Evolutionary conservation across 2,888 invertebrate species (phyloP), one percentile per base, ranked within the genome.

Genomic region (Acronicta psi): DNA sequence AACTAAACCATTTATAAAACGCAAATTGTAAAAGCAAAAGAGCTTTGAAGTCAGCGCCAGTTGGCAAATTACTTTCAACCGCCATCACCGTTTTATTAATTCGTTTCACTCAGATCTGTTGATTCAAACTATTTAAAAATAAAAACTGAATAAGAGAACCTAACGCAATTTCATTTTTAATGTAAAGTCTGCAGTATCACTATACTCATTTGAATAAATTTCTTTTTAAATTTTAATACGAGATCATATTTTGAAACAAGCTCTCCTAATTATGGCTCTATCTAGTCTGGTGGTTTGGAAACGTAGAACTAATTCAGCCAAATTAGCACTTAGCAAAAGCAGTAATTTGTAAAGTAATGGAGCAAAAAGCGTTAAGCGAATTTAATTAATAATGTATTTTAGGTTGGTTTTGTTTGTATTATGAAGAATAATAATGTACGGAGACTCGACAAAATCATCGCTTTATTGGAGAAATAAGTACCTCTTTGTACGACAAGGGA

Each of bases 21-120:
- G 69, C 50, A 82, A 82, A 83, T 82, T 82, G 77, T 78, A 79
- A 80, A 81, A 80, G 77, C 69, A 67, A 67, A 59, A 56, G 47
- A 59, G 66, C 80, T 82, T 81, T 82, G 78, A 81, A 75, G 73
- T 73, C 46, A 23, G 59, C 58, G 65, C 47, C 46, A 55, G 71
- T 62, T 53, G 69, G 67, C 59, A 73, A 81, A 78, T 80, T 77
- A 69, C 59, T 74, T 62, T 67, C 47, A 67, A 59, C 69, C 70
- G 68, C 58, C 64, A 73, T 72, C 60, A 60, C 60, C 49, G 63
- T 59, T 63, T 69, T 65, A 69, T 66, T 69, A 62, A 66, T 58
- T 57, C 37, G 61, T 54, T 51, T 58, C 50, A 46, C 37, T 51
- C 23, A 13, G 45, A 42, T 38, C 14, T 42, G 36, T 37, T 50